Base-by-base conservation (phyloP, 30 jellyfish, hydroid and myxozoan genomes). In the Pelagia noctiluca region DNA sequence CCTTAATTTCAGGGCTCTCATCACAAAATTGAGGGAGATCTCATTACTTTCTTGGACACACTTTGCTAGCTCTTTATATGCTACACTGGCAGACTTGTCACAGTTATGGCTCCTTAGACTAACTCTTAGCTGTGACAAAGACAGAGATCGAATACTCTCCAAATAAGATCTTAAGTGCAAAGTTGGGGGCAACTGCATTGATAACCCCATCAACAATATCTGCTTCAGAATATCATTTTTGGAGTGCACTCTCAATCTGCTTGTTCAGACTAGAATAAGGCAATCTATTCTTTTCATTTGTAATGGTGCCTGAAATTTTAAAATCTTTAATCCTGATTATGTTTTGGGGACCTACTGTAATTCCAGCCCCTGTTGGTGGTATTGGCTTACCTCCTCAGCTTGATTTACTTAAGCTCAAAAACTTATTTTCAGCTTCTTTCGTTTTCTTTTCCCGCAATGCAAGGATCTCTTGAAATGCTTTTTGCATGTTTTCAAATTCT, bases 141-240 rank as follows among this genome's bases (percentile, higher is more conserved):
- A 12, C 10, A 50, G 38, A 0, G 62, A 34, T 47, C 57, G 62
- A 37, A 50, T 78, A 2, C 89, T 78, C 71, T 78, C 89, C 33
- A 78, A 63, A 62, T 78, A 62, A 0, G 89, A 78, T 78, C 76
- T 78, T 37, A 78, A 34, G 65, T 78, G 89, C 71, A 46, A 62
- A 8, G n/a, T 32, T 42, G 30, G 89, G 89, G 53, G 82, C 61
- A 78, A 78, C 76, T 32, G 89, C 61, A 50, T 61, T 62, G 35
- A 61, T 78, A 29, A 78, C 89, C 70, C 83, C 89, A 60, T 78
- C 89, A 28, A 78, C 81, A 35, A 78, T 38, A 7, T 78, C 83
- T 78, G 69, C 65, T 61, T 78, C 89, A 37, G 83, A 78, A 67
- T 72, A 72, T 0, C 89, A 66, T 64, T 77, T 57, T 28, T 57